Percentiles rank a stretch among this genome's conserved stretches.
phyloP scores from a whole-genome alignment of 2,888 invertebrate genomes.

The Fragum whitleyi region DNA sequence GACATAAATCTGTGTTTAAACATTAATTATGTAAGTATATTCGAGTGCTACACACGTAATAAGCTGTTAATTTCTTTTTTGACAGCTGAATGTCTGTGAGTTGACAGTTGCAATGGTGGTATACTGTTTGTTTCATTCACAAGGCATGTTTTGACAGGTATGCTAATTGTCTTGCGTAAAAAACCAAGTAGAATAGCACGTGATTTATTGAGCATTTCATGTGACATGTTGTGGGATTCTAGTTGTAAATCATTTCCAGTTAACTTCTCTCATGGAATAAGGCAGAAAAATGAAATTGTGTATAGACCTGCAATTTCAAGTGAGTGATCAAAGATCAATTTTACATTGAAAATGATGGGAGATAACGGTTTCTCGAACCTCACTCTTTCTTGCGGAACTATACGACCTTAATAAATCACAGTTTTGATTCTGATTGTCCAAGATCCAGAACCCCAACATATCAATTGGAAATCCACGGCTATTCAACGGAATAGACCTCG shows the following conservation, averaged over 20 bases:
- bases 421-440: too few relatives aligned
- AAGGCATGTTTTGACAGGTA: conserved; percentile 1
- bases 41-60: neutral
- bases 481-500: too few relatives aligned
- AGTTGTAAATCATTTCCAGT: conserved; percentile 6
- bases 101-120: conserved; percentile 20
- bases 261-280: neutral
- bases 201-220: conserved; percentile 21
- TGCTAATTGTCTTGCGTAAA: conserved; percentile 22
- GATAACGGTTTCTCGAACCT: too few relatives aligned
- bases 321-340: too few relatives aligned
- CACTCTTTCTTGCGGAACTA: too few relatives aligned
- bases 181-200: neutral
- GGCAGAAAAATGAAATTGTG: too few relatives aligned
- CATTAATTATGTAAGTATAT: neutral
- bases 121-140: conserved; percentile 23
- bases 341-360: too few relatives aligned
- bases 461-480: too few relatives aligned
- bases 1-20: neutral
- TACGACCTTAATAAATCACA: too few relatives aligned
- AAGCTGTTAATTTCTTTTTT: conserved; percentile 3
- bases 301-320: too few relatives aligned
- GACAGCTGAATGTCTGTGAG: conserved; percentile 10
- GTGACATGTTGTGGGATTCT: conserved; percentile 16
- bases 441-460: too few relatives aligned